Base-by-base conservation (phyloP, 2,113 vertebrate genomes). In the Nycticorax nycticorax region DNA sequence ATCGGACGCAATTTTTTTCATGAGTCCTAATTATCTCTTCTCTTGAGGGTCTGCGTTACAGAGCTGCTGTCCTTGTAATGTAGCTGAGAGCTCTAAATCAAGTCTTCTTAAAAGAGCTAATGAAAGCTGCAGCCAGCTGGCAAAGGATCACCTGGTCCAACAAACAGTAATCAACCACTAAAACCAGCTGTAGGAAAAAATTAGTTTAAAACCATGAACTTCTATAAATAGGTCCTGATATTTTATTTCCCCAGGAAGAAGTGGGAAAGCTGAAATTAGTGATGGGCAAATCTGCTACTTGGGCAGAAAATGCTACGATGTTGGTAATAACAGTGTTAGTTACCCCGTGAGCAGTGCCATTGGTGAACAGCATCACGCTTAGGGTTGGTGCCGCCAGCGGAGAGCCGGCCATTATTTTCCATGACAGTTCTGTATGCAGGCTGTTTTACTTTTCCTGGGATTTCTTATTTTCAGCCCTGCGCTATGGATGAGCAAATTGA, bases 141-240 rank as follows among this genome's bases (percentile, higher is more conserved):
- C 91, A 93, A 30, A 67, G 56, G 60, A 20, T 33, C 30, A 76
- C 93, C 73, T 35, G 48, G 53, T 67, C 79, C 92, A 89, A 63
- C 68, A 86, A 88, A n/a, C 37, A 74, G 59, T 11, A 59, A 93
- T 50, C 79, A 85, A 41, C 72, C 85, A 50, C 88, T 60, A 43
- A 79, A 91, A 91, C 5, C 84, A 91, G 80, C 48, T 66, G 62
- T 35, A 72, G 39, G 89, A 63, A 74, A 93, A 91, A 95, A 91
- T 6, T 53, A 43, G 79, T 43, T 53, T 28, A 3, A 93, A 93
- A 5, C 59, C 77, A 66, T 8, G 1, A 60, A 47, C 12, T 41
- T 35, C 85, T 92, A 88, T 96, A 95, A 93, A 89, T 89, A 97
- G 89, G 16, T 41, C 63, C 41, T 59, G 27, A 11, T 9, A 10